phyloP scores from a whole-genome alignment of 2,113 vertebrate genomes.

The Melanostigma gelatinosum region DNA sequence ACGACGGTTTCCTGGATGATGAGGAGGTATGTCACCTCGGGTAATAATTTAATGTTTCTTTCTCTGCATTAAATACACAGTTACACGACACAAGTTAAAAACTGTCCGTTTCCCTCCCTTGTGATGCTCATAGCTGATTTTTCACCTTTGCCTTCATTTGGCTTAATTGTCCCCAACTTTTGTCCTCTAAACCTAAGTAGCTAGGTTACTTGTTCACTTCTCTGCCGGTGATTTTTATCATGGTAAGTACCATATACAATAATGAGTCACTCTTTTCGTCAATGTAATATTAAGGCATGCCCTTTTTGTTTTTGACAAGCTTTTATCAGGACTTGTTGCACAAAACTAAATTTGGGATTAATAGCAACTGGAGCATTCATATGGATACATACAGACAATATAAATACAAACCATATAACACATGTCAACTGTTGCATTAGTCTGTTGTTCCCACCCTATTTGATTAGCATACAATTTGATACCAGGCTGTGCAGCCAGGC shows the following conservation, averaged over 20 bases:
- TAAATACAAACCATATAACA: not conserved
- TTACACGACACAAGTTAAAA: conserved; percentile 25
- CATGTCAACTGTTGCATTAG: not conserved
- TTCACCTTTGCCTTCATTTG: conserved; percentile 89
- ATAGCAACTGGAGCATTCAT: conserved; percentile 17
- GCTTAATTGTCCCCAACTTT: conserved; percentile 79
- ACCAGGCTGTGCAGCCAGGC: conserved; percentile 74
- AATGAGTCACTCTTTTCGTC: conserved; percentile 57
- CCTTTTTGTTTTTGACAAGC: conserved; percentile 50
- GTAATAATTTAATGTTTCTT: conserved; percentile 90
- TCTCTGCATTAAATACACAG: conserved; percentile 52
- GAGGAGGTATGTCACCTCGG: conserved; percentile 99
- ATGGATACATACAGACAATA: not conserved
- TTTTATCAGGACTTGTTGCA: conserved; percentile 77
- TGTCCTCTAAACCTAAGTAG: conserved; percentile 67
- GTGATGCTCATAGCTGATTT: conserved; percentile 85
- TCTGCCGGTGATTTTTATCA: conserved; percentile 66
- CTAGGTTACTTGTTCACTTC: conserved; percentile 71
- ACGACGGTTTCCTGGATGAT: conserved; percentile 99
- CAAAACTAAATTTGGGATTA: conserved; percentile 59
- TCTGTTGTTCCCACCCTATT: conserved; percentile 1
- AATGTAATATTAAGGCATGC: conserved; percentile 70
- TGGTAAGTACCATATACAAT: conserved; percentile 77
- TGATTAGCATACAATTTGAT: conserved; percentile 36
- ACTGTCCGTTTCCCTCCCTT: conserved; percentile 28